Base-by-base conservation (phyloP, 2,888 invertebrate genomes). In the Lacanobia wlatinum region DNA sequence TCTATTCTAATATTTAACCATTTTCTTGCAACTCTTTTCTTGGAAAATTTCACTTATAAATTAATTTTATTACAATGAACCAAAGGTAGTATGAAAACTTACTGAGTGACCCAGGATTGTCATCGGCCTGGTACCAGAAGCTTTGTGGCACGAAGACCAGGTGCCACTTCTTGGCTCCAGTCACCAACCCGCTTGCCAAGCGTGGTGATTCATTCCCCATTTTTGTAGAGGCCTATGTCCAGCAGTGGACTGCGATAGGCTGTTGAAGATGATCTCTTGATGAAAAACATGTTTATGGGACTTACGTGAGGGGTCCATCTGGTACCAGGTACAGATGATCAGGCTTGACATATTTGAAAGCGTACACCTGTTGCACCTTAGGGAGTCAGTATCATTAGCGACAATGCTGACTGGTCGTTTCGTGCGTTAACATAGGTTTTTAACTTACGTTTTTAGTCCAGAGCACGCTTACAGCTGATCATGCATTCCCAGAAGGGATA, bases 181-280 rank as follows among this genome's bases (percentile, higher is more conserved):
- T 81, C 81, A 84, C 81, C 81, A 84, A 68, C 84, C 81, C 43
- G 84, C 81, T 80, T 84, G 84, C 81, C 81, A 81, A 75, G 84
- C 81, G 68, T 81, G 84, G 81, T 84, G 81, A 68, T 80, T 84
- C 81, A 81, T 84, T 70, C 84, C 81, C 81, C 84, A 81, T 84
- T 84, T 80, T 70, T 84, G 81, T 52, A 84, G 84, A 55, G 84
- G 76, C 76, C 80, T 83, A 83, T 80, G 80, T 74, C 84, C 80
- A 59, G 84, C 81, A 38, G 71, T 72, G 81, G 81, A 80, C 69
- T 84, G 80, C 69, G 80, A 80, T 63, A 80, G 80, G 84, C 80
- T 80, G 80, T 80, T 64, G 80, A 80, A 80, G 76, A 80, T 50
- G 69, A 74, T 66, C 80, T 83, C 80, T 80, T 83, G 76, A 83